These are phyloP conservation scores for Cheiracanthium punctorium DNA, from an alignment of 2,888 invertebrate species.

Conservation along the genomic window DNA sequence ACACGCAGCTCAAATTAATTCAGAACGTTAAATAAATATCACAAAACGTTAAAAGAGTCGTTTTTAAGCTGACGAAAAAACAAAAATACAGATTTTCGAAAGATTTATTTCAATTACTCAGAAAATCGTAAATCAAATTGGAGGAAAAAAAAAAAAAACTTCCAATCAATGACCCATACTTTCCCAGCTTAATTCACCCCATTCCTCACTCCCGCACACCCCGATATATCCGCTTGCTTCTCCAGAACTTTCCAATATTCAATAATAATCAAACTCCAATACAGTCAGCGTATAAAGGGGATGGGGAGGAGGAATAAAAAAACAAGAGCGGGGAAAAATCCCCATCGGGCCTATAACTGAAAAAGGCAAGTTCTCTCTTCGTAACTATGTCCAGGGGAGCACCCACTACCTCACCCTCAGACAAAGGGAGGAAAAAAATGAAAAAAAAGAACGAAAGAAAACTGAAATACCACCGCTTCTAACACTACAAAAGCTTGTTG, in stretches of 20 bases:
- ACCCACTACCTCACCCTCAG: neutral
- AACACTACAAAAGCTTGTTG: neutral
- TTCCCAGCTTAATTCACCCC: neutral
- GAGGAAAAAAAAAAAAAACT: too few species aligned
- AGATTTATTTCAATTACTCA: too few species aligned
- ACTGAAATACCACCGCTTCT: neutral
- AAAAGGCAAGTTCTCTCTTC: neutral
- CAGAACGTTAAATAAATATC: too few species aligned
- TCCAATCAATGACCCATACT: neutral
- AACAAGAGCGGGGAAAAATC: neutral
- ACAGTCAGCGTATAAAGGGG: neutral
- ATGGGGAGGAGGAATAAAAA: neutral
- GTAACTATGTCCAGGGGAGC: neutral
- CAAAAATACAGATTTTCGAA: too few species aligned
- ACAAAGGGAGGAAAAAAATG: neutral
- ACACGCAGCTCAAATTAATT: too few species aligned
- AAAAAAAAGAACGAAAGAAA: neutral
- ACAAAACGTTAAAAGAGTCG: too few species aligned
- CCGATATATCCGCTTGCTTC: neutral
- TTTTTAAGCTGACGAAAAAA: too few species aligned
- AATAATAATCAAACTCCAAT: conserved; percentile 2
- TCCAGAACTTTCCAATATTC: neutral
- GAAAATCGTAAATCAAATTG: too few species aligned
- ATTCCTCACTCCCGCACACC: neutral
- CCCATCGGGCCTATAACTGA: neutral